Evolutionary conservation across 2,888 invertebrate species (phyloP).

Genomic region (Sialis lutaria): DNA sequence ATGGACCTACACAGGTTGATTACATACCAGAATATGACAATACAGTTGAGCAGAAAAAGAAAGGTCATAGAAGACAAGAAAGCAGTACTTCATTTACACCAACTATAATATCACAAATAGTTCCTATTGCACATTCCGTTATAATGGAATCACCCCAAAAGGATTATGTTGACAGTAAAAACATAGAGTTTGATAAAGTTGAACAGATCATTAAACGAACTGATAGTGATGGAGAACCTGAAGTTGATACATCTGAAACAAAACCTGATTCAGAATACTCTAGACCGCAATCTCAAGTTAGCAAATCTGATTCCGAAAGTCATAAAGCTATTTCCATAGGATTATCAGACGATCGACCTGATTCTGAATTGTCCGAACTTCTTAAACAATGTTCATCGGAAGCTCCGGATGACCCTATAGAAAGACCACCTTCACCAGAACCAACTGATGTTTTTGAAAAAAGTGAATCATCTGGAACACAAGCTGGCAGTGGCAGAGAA

Average conservation of each 20-base stretch:
- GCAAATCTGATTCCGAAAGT: conserved; percentile 22
- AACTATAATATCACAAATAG: conserved; percentile 12
- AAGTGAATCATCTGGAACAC: conserved; percentile 24
- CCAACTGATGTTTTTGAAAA: conserved; percentile 23
- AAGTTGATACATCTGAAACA: conserved; percentile 28
- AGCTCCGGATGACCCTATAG: conserved; percentile 27
- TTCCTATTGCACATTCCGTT: conserved; percentile 8
- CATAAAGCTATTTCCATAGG: conserved; percentile 21
- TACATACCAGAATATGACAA: conserved; percentile 29
- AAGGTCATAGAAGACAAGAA: conserved; percentile 36
- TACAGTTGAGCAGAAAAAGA: conserved; percentile 20
- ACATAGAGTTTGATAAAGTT: conserved; percentile 22
- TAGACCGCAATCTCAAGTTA: conserved; percentile 20
- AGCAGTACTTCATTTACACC: conserved; percentile 26
- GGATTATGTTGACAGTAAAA: conserved; percentile 21
- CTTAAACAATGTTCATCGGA: conserved; percentile 22
- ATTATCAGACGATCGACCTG: conserved; percentile 23
- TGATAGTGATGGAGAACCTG: conserved; percentile 26
- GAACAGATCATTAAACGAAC: conserved; percentile 22
- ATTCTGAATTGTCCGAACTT: conserved; percentile 24
- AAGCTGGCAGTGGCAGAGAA: conserved; percentile 23
- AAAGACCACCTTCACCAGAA: conserved; percentile 33
- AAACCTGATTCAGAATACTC: conserved; percentile 29
- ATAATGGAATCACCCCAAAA: conserved; percentile 11
- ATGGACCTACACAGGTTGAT: conserved; percentile 33